Conservation (phyloP, 1,140 invertebrate species). For the Copidosoma floridanum region DNA sequence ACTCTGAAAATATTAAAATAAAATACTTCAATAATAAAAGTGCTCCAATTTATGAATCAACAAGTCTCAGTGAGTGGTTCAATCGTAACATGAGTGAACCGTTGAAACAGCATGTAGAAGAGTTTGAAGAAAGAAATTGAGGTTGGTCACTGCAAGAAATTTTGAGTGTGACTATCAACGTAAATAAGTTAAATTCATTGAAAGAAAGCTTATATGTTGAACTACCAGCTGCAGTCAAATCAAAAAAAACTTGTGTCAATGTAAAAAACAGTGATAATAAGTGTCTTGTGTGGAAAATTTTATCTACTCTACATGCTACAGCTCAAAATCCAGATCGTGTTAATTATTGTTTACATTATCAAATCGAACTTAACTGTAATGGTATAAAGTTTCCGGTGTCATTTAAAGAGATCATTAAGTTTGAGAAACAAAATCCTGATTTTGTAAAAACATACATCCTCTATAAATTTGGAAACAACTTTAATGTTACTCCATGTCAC, state of each 20-base stretch:
- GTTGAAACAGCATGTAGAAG: background rate
- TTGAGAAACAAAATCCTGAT: constrained; percentile 3
- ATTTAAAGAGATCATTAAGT: background rate
- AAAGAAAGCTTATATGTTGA: constrained; percentile 3
- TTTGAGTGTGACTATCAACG: background rate
- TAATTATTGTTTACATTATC: background rate
- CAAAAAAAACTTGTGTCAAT: background rate
- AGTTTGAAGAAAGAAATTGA: constrained; percentile 7
- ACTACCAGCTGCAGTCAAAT: background rate
- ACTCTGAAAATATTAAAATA: background rate
- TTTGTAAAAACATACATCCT: background rate
- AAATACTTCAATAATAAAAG: background rate
- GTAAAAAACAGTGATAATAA: background rate
- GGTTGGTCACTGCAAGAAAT: constrained; percentile 2
- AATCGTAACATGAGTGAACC: background rate
- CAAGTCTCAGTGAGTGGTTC: background rate
- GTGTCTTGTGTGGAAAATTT: background rate
- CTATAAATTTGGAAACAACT: background rate
- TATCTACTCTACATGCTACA: background rate
- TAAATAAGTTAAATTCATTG: constrained; percentile 10
- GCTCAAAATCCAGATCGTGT: background rate
- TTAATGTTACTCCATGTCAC: background rate
- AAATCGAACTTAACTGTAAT: background rate
- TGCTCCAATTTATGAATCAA: background rate
- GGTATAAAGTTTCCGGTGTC: background rate